These are phyloP conservation scores for Cardinalis cardinalis DNA, from an alignment of 2,113 vertebrate species.

Conservation along the genomic window DNA sequence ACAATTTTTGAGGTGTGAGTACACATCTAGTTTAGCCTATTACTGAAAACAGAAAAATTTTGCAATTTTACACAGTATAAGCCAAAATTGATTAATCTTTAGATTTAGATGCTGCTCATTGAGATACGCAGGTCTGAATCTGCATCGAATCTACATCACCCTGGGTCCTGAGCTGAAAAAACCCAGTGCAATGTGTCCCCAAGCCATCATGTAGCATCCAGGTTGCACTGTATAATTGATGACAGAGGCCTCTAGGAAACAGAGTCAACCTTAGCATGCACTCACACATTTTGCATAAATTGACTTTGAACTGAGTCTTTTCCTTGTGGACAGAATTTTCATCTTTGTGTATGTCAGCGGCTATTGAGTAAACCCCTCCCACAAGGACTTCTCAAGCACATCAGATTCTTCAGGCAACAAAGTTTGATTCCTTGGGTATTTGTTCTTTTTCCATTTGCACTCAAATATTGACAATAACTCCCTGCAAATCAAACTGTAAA, in stretches of 20 bases:
- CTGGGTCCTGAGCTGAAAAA: neutral
- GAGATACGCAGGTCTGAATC: rapidly evolving
- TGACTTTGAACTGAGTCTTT: neutral
- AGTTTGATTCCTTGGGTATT: neutral
- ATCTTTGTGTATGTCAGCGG: neutral
- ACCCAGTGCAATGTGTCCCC: neutral
- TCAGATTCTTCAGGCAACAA: neutral
- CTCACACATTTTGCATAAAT: neutral
- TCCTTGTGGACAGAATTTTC: neutral
- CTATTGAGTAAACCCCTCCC: neutral
- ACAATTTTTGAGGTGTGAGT: neutral
- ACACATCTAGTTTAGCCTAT: neutral
- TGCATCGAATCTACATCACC: neutral
- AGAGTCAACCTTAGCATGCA: neutral
- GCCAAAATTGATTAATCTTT: neutral
- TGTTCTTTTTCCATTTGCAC: neutral
- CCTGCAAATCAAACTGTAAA: neutral
- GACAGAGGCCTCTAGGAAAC: neutral
- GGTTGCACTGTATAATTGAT: neutral
- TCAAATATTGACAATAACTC: neutral
- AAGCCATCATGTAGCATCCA: neutral
- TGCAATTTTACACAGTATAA: neutral
- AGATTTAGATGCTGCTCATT: neutral
- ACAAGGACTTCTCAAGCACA: neutral
- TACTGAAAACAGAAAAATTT: neutral